Base-by-base conservation (phyloP, 2,888 invertebrate genomes). In the Morpho deidamia region DNA sequence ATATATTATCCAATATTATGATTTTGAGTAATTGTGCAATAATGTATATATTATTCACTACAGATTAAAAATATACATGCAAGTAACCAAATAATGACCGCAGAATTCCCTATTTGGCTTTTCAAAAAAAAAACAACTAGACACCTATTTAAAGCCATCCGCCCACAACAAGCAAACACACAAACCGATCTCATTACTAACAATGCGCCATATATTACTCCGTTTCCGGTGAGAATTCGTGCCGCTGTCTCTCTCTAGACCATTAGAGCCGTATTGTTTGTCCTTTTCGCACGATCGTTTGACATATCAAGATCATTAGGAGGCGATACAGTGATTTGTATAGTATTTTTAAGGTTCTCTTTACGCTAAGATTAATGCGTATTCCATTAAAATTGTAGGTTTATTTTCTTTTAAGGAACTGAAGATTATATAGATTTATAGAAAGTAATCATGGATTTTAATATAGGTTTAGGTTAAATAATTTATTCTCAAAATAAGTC, bases 171-270 rank as follows among this genome's bases (percentile, higher is more conserved):
- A 60, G 70, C 74, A 72, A 71, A 75, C 76, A 71, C 64, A 81
- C 82, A 81, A 81, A 78, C 83, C 76, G 82, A 82, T 81, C 88
- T 88, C 87, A 81, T 88, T 88, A 88, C 83, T 79, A 87, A 88
- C 88, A 88, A 88, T 88, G 83, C 81, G 67, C 83, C 86, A 88
- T 88, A 88, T 85, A 86, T 88, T 87, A 87, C 79, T 53, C 71
- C 69, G 80, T 84, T 88, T 88, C 87, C 88, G 86, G 87, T 78
- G 80, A 76, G 79, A 75, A 81, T 76, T 74, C 71, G 71, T 66
- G 65, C 59, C 55, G 48, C 54, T 57, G 11, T 76, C 79, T 59
- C 78, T 35, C 56, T 82, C 72, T 58, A 14, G 45, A 71, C 10
- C 11, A 51, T 44, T 14, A 8, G 9, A 41, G n/a, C 7, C 11